Base-by-base conservation (phyloP, 2,797 vertebrate genomes). In the Dendrocincla tyrannina region DNA sequence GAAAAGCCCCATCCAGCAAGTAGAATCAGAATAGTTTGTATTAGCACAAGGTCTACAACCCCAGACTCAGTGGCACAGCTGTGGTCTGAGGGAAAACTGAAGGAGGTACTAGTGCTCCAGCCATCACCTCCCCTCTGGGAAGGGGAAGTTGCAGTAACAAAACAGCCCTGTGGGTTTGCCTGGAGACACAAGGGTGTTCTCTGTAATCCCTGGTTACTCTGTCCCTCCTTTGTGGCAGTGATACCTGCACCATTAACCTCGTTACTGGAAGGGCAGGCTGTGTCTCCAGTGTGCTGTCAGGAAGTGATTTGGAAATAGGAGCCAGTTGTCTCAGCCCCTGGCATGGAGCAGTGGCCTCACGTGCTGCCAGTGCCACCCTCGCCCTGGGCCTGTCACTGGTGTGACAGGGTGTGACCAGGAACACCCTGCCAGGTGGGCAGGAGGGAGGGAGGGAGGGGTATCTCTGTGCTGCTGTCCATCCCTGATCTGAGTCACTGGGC, bases 401-500 rank as follows among this genome's bases (percentile, higher is more conserved):
- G 74, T 91, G 74, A 35, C 24, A 14, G 13, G 12, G 47, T 62
- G 39, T 92, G 78, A 80, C 79, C 73, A 49, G 4, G 4, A 32
- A 42, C 52, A 20, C 68, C 64, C 60, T 37, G 53, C 37, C 7
- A 68, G 78, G 49, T 30, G 15, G 20, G 17, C 33, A 53, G 50
- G 47, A 49, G 22, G 70, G 30, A 47, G 22, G 66, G 30, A 91
- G 33, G 49, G 44, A 47, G 11, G 19, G 14, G 5, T 18, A 13
- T 69, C 47, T 59, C 20, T 2, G 0, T 52, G 64, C 73, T 70
- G 16, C 46, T 91, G 37, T 76, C 33, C 58, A 2, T 46, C 35
- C 41, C 68, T 67, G 50, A 52, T 28, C 88, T 81, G 90, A 94
- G 83, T 93, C 92, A 91, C 60, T 8, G 59, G 42, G 66, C 49